Evolutionary conservation across 37 sponge, comb jelly and placozoan genomes (phyloP).

Genomic region (Aplysina aerophoba): DNA sequence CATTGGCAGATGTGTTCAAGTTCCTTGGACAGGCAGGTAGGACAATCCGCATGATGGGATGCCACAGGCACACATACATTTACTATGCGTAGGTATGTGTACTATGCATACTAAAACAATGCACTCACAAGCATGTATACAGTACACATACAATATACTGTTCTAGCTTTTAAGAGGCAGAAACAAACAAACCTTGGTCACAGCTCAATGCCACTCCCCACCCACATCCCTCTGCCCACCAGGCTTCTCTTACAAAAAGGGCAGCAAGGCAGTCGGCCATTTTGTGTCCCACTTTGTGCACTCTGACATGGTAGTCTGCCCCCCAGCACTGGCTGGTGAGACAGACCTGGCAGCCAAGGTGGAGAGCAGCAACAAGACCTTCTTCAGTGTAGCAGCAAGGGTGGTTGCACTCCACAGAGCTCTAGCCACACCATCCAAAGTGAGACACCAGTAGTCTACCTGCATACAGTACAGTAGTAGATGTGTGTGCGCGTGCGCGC

Average conservation of each 20-base stretch:
- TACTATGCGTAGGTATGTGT: too few species aligned
- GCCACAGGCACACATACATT: too few species aligned
- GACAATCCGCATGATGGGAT: too few species aligned
- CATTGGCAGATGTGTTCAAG: conserved; percentile 60
- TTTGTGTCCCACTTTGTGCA: background rate
- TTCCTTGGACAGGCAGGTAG: conserved; percentile 49
- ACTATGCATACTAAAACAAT: too few species aligned
- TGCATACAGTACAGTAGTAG: too few species aligned
- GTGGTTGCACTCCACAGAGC: conserved; percentile 40
- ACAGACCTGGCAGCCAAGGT: background rate
- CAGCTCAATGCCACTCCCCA: too few species aligned
- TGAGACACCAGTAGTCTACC: background rate
- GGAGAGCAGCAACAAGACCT: background rate
- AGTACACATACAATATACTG: too few species aligned
- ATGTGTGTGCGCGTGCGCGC: too few species aligned
- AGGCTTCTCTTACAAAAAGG: conserved; percentile 31
- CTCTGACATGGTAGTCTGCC: background rate
- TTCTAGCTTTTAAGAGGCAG: too few species aligned
- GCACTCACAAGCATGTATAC: too few species aligned
- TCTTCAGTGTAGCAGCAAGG: conserved; percentile 30
- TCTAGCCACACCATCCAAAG: conserved; percentile 60
- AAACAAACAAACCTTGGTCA: too few species aligned
- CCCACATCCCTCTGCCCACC: too few species aligned
- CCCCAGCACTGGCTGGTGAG: background rate
- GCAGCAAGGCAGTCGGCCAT: background rate